Conservation (phyloP, 2,888 invertebrate genomes). For the Tetramorium bicarinatum region DNA sequence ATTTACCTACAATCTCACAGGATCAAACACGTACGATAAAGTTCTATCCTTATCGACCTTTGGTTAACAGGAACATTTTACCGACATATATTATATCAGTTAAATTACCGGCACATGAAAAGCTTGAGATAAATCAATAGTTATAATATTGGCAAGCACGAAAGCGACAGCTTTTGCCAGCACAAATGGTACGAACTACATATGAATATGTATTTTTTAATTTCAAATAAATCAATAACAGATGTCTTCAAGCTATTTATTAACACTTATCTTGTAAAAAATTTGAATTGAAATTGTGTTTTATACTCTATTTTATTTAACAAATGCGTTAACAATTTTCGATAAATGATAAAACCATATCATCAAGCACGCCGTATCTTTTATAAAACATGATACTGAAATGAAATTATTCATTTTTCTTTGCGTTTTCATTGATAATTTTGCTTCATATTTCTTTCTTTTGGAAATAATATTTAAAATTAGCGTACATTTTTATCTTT, state of each 20-base stretch:
- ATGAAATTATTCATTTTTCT: too few species aligned
- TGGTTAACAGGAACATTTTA: slow-evolving; percentile 15
- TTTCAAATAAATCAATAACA: not conserved
- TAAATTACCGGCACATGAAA: not conserved
- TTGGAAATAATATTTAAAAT: too few species aligned
- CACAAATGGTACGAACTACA: not conserved
- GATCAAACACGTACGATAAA: too few species aligned
- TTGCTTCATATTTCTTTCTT: too few species aligned
- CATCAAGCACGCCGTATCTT: too few species aligned
- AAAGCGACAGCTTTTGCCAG: not conserved
- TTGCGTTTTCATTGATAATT: too few species aligned
- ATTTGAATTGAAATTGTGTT: not conserved
- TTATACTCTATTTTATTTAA: not conserved
- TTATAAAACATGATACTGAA: too few species aligned
- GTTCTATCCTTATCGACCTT: slow-evolving; percentile 8
- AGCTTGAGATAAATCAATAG: not conserved
- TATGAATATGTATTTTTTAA: not conserved
- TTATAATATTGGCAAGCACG: not conserved
- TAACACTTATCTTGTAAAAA: not conserved
- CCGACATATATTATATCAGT: slow-evolving; percentile 6
- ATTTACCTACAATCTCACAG: not conserved
- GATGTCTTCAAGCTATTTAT: not conserved
- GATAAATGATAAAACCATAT: not conserved
- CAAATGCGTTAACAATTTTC: not conserved
- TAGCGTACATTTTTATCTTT: too few species aligned